These are phyloP conservation scores for Hippocampus kuda DNA, from an alignment of 2,797 vertebrate species.

Conservation along the genomic window DNA sequence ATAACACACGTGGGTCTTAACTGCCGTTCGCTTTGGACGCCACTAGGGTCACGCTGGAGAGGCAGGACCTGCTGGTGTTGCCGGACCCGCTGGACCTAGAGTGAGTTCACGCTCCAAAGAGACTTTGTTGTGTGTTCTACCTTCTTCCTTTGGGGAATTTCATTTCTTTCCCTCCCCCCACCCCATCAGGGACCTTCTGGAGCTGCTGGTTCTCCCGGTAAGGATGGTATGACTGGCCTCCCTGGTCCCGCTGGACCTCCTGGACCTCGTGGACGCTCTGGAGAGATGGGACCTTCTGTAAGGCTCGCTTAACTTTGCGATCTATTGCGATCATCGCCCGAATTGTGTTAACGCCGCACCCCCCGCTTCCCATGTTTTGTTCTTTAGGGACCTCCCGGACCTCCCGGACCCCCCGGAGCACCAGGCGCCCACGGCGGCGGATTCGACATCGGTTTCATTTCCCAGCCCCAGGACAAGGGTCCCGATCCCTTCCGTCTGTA, in stretches of 20 bases:
- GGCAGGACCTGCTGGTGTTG: conserved; percentile 84
- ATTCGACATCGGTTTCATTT: conserved; percentile 89
- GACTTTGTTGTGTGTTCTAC: neutral
- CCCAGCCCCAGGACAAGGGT: conserved; percentile 89
- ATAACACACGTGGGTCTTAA: conserved; percentile 4
- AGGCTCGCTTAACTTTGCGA: conserved; percentile 42
- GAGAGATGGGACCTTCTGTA: conserved; percentile 86
- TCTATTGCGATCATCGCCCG: neutral
- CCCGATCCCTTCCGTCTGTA: conserved; percentile 83
- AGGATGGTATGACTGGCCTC: conserved; percentile 87
- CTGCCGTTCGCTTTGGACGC: conserved; percentile 13
- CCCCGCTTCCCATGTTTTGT: conserved; percentile 5
- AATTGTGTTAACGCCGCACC: neutral
- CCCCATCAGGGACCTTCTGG: conserved; percentile 80
- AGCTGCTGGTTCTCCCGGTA: conserved; percentile 79
- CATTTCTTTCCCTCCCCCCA: conserved; percentile 1
- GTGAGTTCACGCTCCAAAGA: conserved; percentile 65
- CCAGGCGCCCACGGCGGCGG: conserved; percentile 87
- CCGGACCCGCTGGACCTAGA: conserved; percentile 87
- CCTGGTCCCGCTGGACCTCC: conserved; percentile 94
- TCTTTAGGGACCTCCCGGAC: conserved; percentile 81
- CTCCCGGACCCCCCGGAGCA: conserved; percentile 82
- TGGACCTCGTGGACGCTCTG: conserved; percentile 90
- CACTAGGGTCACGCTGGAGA: conserved; percentile 82
- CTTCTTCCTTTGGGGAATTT: neutral